phyloP scores from a whole-genome alignment of 2,113 vertebrate species.

The Tautogolabrus adspersus region DNA sequence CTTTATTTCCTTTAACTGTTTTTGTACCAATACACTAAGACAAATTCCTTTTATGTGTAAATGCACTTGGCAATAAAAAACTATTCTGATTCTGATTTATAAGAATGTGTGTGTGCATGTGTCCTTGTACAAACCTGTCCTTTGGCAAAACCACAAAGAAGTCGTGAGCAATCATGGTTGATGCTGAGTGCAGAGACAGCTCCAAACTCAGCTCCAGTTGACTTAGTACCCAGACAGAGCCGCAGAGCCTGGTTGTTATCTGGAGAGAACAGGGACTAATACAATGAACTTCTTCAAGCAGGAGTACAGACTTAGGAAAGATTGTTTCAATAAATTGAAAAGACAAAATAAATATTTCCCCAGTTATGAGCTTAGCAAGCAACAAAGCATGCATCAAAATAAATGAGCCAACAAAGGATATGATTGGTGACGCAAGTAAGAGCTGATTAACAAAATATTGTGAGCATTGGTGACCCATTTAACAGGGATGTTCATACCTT shows the following conservation, averaged over 20 bases:
- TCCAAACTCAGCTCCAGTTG: constrained; percentile 94
- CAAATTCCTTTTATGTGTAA: no score
- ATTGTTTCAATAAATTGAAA: neutral
- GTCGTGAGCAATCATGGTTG: constrained; percentile 94
- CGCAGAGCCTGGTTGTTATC: constrained; percentile 96
- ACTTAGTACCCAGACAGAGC: constrained; percentile 93
- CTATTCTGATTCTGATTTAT: neutral
- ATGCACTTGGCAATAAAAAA: no score
- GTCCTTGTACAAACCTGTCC: constrained; percentile 87
- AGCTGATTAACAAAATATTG: constrained; percentile 8
- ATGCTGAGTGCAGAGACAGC: constrained; percentile 96
- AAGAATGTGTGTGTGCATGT: neutral
- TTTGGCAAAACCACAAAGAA: constrained; percentile 98
- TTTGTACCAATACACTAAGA: no score
- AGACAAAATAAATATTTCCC: neutral
- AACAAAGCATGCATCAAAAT: constrained; percentile 48
- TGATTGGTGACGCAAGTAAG: neutral
- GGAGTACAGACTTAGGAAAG: neutral
- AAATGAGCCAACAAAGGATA: constrained; percentile 16
- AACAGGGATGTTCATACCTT: constrained; percentile 84
- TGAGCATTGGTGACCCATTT: constrained; percentile 1
- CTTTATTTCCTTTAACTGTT: no score
- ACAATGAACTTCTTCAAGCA: neutral
- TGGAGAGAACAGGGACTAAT: constrained; percentile 62
- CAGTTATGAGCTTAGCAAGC: neutral